Evolutionary conservation across 2,113 vertebrate genomes (phyloP).

Genomic region (Ophiodon elongatus): DNA sequence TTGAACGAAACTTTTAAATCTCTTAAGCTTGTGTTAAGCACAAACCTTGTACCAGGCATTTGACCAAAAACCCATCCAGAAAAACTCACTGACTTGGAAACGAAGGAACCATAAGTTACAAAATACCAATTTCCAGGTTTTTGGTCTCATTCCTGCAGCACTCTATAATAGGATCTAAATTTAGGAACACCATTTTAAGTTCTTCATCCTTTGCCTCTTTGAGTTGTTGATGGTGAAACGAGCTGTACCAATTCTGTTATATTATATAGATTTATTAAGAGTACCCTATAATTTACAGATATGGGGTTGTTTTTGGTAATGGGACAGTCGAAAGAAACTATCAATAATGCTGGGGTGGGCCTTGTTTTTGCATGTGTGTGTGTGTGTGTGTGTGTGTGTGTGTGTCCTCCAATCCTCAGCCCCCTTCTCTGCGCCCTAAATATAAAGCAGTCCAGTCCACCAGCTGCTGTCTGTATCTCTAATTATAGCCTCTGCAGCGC

Average conservation of each 20-base stretch:
- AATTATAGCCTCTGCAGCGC: conserved; percentile 75
- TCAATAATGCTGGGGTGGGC: not conserved
- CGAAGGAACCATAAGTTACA: not conserved
- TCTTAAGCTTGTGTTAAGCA: not conserved
- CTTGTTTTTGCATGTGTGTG: not conserved
- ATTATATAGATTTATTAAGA: not conserved
- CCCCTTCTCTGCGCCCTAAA: conserved; percentile 59
- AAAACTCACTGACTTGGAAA: too few relatives aligned
- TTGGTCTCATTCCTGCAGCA: not conserved
- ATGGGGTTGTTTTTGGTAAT: not conserved
- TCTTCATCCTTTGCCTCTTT: not conserved
- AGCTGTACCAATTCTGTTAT: not conserved
- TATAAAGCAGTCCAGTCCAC: conserved; percentile 65
- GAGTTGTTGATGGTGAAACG: not conserved
- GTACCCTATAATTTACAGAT: not conserved
- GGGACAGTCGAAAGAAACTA: not conserved
- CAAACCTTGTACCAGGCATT: not conserved
- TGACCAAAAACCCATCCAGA: not conserved
- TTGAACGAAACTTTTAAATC: not conserved
- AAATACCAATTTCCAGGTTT: not conserved
- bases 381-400: conserved; percentile 7
- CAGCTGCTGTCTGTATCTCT: conserved; percentile 77
- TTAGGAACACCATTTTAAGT: not conserved
- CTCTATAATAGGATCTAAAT: not conserved
- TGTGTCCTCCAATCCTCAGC: conserved; percentile 22